phyloP scores from a whole-genome alignment of 2,113 vertebrate genomes.

The Columbina picui region DNA sequence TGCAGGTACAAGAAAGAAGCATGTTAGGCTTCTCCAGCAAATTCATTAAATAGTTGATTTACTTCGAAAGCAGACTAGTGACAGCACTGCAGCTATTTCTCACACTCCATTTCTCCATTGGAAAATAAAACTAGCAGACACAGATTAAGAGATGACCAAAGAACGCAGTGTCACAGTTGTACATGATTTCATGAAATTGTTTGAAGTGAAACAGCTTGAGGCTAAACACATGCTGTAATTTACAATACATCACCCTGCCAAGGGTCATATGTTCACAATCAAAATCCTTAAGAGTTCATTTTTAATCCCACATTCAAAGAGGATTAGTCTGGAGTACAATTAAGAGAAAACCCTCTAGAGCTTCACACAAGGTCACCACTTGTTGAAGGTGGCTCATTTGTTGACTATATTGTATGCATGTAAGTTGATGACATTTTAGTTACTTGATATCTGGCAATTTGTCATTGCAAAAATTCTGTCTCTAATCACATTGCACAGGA shows the following conservation, averaged over 20 bases:
- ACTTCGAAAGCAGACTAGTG: neutral
- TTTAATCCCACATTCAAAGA: neutral
- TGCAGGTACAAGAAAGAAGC: neutral
- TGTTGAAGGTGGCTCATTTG: neutral
- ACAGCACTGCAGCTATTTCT: neutral
- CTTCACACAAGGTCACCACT: neutral
- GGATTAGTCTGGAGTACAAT: conserved; percentile 1
- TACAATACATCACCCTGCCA: neutral
- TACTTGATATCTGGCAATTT: neutral
- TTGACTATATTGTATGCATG: neutral
- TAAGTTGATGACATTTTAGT: neutral
- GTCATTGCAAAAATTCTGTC: neutral
- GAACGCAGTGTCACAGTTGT: neutral
- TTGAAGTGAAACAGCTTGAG: neutral
- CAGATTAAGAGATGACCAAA: neutral
- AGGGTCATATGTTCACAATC: neutral
- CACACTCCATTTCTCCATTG: neutral
- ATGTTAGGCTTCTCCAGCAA: neutral
- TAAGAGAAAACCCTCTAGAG: neutral
- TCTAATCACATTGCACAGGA: neutral
- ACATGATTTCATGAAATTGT: neutral
- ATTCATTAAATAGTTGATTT: neutral
- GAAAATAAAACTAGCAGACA: neutral
- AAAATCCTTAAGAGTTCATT: neutral
- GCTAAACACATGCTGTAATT: neutral